phyloP scores from a whole-genome alignment of 2,888 invertebrate species.

The Drosophila quinaria region DNA sequence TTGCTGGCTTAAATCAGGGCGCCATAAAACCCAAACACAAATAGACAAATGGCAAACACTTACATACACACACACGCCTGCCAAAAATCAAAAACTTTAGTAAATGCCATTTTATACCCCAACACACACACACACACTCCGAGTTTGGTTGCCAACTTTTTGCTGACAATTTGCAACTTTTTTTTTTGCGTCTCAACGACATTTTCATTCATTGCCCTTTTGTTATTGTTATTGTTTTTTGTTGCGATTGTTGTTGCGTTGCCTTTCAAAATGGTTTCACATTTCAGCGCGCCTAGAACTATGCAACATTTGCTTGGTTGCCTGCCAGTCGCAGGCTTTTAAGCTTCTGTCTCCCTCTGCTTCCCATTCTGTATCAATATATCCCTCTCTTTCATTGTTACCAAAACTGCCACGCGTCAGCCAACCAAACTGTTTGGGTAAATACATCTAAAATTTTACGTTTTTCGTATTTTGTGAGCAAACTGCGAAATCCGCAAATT shows the following conservation, averaged over 20 bases:
- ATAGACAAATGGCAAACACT: slow-evolving; percentile 37
- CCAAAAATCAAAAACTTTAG: slow-evolving; percentile 50
- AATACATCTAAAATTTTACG: slow-evolving; percentile 58
- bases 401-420: slow-evolving; percentile 25
- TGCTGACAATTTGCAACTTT: slow-evolving; percentile 73
- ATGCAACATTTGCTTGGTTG: slow-evolving; percentile 59
- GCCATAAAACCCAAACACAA: slow-evolving; percentile 50
- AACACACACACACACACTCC: slow-evolving; percentile 5
- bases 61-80: slow-evolving; percentile 26
- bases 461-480: slow-evolving; percentile 20
- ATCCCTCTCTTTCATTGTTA: not conserved
- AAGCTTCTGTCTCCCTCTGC: not conserved
- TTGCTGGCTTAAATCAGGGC: slow-evolving; percentile 45
- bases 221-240: slow-evolving; percentile 55
- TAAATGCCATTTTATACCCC: slow-evolving; percentile 46
- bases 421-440: slow-evolving; percentile 49
- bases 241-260: slow-evolving; percentile 28
- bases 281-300: slow-evolving; percentile 76
- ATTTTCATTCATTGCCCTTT: slow-evolving; percentile 70
- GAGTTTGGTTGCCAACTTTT: slow-evolving; percentile 55
- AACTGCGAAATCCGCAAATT: slow-evolving; percentile 38
- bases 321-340: slow-evolving; percentile 51
- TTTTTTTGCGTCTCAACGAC: slow-evolving; percentile 46
- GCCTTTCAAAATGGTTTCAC: slow-evolving; percentile 65
- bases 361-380: not conserved